A percentile compares a stretch with the other conserved stretches of the same genome.
phyloP scores from a whole-genome alignment of 1,140 invertebrate genomes.

The Drosophila grimshawi region DNA sequence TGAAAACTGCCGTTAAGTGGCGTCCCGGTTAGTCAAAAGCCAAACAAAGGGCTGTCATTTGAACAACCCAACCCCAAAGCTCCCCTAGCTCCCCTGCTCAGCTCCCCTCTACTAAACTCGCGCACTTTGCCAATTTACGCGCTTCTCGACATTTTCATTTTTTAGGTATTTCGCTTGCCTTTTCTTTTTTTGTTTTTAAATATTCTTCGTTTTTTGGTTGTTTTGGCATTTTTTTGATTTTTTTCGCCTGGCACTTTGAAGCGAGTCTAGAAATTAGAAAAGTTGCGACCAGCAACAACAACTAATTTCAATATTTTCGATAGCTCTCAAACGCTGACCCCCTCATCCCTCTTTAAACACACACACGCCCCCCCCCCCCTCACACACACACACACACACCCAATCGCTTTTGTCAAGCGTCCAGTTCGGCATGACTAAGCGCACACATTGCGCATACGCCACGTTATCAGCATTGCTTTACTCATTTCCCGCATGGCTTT shows the following conservation, averaged over 20 bases:
- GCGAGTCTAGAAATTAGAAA: constrained; percentile 57
- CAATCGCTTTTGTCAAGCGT: not conserved
- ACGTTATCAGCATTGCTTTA: constrained; percentile 5
- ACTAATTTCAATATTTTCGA: constrained; percentile 52
- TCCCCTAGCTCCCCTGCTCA: not conserved
- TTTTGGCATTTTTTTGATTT: constrained; percentile 4
- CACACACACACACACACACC: no score
- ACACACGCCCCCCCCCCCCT: not conserved
- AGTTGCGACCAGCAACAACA: constrained; percentile 24
- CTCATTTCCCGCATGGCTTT: constrained; percentile 16
- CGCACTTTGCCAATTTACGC: constrained; percentile 63
- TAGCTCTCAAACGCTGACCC: not conserved
- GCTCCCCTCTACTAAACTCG: not conserved
- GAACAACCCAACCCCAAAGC: constrained; percentile 3
- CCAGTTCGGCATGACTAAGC: constrained; percentile 20
- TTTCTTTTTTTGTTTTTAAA: constrained; percentile 21
- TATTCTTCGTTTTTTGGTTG: constrained; percentile 13
- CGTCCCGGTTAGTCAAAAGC: constrained; percentile 70
- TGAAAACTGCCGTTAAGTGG: constrained; percentile 55
- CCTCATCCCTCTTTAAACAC: not conserved
- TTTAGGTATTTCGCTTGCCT: constrained; percentile 6
- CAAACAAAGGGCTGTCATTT: constrained; percentile 49
- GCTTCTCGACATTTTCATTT: constrained; percentile 43
- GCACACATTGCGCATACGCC: constrained; percentile 35
- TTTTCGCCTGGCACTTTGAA: constrained; percentile 23